Evolutionary conservation across 2,888 invertebrate genomes (phyloP).

Genomic region (Chymomyza procnemis): DNA sequence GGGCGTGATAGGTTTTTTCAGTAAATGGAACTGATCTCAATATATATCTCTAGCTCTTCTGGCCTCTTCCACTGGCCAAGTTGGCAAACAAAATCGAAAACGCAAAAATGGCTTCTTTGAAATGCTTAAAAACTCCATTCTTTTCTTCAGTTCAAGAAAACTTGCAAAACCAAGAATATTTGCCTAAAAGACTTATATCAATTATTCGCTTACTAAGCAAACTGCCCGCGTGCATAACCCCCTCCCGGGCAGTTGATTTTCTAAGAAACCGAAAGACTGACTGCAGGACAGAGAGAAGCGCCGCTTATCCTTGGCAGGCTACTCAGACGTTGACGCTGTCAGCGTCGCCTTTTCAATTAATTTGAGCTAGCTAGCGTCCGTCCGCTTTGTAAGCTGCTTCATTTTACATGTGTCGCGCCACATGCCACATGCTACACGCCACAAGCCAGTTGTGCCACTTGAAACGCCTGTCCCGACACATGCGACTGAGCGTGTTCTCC

Average conservation of each 20-base stretch:
- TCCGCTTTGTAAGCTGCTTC: neutral
- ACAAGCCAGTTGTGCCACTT: neutral
- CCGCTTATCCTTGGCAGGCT: neutral
- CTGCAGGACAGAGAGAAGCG: neutral
- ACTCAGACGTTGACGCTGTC: constrained; percentile 28
- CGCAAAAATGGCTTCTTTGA: no score
- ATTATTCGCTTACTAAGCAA: no score
- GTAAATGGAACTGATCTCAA: no score
- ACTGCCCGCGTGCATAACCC: neutral
- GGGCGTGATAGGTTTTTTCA: no score
- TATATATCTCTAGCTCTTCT: no score
- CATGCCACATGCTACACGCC: neutral
- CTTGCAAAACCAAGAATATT: no score
- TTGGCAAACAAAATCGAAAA: no score
- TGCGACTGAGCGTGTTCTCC: neutral
- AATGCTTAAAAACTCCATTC: no score
- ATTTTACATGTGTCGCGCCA: neutral
- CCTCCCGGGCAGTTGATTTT: neutral
- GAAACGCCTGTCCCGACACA: neutral
- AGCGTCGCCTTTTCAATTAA: constrained; percentile 48
- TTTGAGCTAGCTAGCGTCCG: constrained; percentile 34
- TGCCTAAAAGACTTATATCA: no score
- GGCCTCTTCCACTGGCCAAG: no score
- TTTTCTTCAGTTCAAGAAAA: no score
- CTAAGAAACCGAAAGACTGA: neutral